Conservation (phyloP, 2,113 vertebrate genomes). For the Onychostoma macrolepis region DNA sequence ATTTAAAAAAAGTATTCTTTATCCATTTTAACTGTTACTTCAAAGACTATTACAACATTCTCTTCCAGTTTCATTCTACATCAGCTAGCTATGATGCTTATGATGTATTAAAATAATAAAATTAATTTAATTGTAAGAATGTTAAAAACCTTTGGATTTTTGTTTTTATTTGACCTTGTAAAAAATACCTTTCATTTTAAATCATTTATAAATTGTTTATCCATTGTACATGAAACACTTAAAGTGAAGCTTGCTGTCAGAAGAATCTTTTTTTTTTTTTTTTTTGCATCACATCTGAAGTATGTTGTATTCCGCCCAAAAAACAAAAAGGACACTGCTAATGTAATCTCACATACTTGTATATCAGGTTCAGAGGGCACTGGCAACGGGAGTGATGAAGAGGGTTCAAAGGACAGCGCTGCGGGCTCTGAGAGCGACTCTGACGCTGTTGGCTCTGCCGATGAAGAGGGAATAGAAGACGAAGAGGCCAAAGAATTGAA, state of each 20-base stretch:
- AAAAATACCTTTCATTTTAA: not conserved
- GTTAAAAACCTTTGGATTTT: not conserved
- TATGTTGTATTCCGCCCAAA: not conserved
- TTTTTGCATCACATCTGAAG: not conserved
- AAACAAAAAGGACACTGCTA: not conserved
- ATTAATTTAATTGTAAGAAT: not conserved
- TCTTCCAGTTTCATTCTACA: too few relatives aligned
- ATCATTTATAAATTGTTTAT: not conserved
- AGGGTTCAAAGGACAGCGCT: conserved; percentile 90
- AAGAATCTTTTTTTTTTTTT: not conserved
- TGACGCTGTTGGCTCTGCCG: conserved; percentile 82
- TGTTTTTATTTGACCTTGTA: not conserved
- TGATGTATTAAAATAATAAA: too few relatives aligned
- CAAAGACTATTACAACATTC: too few relatives aligned
- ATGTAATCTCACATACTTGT: not conserved
- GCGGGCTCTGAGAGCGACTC: conserved; percentile 91
- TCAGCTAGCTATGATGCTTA: too few relatives aligned
- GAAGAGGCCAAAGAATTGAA: conserved; percentile 76
- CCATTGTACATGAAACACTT: not conserved
- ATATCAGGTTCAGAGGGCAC: conserved; percentile 92
- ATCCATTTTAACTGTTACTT: too few relatives aligned
- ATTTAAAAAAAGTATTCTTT: too few relatives aligned
- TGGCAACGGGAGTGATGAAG: conserved; percentile 92
- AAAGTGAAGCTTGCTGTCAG: not conserved
- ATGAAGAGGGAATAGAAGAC: conserved; percentile 76